A percentile compares a stretch with the other conserved stretches of the same genome.
Evolutionary conservation across 1,140 invertebrate genomes (phyloP).

Genomic region (Drosophila seguyi): DNA sequence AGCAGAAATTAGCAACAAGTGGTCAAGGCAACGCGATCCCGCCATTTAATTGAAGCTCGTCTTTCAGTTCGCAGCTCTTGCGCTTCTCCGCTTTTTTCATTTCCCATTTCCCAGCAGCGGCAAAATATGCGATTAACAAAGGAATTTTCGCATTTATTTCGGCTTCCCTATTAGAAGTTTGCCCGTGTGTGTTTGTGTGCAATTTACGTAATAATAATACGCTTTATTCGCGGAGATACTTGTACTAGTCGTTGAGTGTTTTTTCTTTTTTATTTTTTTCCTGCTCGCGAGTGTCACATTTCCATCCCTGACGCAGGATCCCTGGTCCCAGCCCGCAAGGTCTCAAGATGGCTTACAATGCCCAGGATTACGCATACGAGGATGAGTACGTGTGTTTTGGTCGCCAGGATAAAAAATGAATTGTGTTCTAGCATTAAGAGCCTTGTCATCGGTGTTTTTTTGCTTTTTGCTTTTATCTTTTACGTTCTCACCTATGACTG

Average conservation of each 20-base stretch:
- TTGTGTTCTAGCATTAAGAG: constrained; percentile 18
- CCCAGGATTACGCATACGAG: constrained; percentile 68
- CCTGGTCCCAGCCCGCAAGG: background rate
- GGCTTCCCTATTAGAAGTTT: constrained; percentile 21
- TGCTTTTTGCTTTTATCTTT: constrained; percentile 1
- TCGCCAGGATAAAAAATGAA: constrained; percentile 19
- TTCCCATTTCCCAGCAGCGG: constrained; percentile 19
- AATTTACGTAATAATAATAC: constrained; percentile 67
- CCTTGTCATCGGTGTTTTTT: constrained; percentile 15
- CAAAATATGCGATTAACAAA: constrained; percentile 53
- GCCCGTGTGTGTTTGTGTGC: constrained; percentile 21
- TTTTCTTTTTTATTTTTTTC: background rate
- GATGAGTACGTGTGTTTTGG: constrained; percentile 68
- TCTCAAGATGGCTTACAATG: constrained; percentile 72
- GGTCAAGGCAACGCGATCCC: constrained; percentile 45
- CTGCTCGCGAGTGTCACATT: constrained; percentile 40
- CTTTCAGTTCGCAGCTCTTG: constrained; percentile 18
- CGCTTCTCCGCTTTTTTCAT: constrained; percentile 1
- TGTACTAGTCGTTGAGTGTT: background rate
- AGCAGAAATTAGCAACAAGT: constrained; percentile 32
- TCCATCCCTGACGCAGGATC: constrained; percentile 9
- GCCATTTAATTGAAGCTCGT: constrained; percentile 45
- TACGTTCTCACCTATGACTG: constrained; percentile 5
- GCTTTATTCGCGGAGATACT: constrained; percentile 27
- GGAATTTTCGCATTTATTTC: constrained; percentile 41